A percentile compares a stretch with the other conserved stretches of the same genome.
phyloP scores from a whole-genome alignment of 2,888 invertebrate genomes.

The Tachina fera region DNA sequence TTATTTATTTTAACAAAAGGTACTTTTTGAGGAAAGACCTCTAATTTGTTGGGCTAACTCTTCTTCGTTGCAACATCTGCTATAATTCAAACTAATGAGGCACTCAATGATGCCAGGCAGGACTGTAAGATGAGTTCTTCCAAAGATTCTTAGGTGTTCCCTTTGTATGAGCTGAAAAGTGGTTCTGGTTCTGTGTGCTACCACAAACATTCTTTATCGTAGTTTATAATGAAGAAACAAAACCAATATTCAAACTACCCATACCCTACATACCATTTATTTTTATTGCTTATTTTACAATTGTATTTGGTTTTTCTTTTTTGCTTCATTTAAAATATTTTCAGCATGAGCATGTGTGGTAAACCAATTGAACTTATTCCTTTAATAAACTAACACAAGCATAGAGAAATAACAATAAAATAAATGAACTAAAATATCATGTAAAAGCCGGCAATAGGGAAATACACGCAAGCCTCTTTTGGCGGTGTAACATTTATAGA shows the following conservation, averaged over 20 bases:
- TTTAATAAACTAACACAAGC: conserved; percentile 38
- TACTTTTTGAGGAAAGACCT: too few relatives aligned
- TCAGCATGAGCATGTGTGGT: neutral
- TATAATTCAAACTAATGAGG: too few relatives aligned
- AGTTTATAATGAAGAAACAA: neutral
- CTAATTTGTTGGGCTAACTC: too few relatives aligned
- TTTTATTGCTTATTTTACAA: conserved; percentile 31
- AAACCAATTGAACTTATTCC: conserved; percentile 34
- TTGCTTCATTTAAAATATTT: conserved; percentile 2
- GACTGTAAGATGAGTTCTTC: too few relatives aligned
- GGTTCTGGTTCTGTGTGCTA: too few relatives aligned
- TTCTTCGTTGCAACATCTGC: too few relatives aligned
- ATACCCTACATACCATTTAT: neutral
- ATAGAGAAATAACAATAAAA: conserved; percentile 42
- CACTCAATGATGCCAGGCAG: too few relatives aligned
- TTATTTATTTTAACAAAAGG: too few relatives aligned
- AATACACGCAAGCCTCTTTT: neutral
- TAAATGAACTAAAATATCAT: conserved; percentile 37
- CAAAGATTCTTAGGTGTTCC: too few relatives aligned
- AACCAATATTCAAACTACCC: conserved; percentile 18
- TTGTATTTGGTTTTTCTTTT: neutral
- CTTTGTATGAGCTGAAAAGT: too few relatives aligned
- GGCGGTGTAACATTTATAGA: neutral
- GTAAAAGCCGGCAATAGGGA: neutral
- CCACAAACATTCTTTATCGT: neutral